These are phyloP conservation scores for Parauchenoglanis ngamensis DNA, from an alignment of 2,797 vertebrate species.

Conservation along the genomic window DNA sequence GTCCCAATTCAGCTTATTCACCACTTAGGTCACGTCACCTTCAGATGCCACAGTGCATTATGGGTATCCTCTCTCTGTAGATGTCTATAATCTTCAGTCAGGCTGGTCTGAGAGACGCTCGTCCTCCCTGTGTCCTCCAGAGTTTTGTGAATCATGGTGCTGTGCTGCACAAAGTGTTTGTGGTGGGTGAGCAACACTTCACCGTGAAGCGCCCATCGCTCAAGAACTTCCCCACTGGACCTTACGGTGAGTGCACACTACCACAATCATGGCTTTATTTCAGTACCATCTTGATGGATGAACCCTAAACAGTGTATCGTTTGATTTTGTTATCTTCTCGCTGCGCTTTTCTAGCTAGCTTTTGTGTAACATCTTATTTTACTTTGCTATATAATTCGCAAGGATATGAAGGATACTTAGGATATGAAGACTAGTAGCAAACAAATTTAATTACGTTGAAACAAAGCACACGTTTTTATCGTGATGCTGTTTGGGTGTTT, in stretches of 20 bases:
- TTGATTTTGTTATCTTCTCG: not conserved
- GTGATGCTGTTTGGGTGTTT: not conserved
- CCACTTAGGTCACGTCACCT: not conserved
- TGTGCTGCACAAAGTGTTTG: constrained; percentile 77
- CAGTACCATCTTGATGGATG: not conserved
- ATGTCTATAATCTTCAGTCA: constrained; percentile 77
- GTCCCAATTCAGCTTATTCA: not conserved
- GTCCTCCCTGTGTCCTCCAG: constrained; percentile 76
- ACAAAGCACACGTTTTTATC: not conserved
- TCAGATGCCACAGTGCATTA: not conserved
- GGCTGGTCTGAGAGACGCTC: constrained; percentile 64
- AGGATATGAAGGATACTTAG: not conserved
- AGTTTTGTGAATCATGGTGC: constrained; percentile 79
- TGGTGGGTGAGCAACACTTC: constrained; percentile 75
- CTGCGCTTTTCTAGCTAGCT: not conserved
- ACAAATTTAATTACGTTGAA: not conserved
- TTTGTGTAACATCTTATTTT: not conserved
- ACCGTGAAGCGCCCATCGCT: constrained; percentile 77
- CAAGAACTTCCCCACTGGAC: constrained; percentile 75
- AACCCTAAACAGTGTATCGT: too few species aligned
- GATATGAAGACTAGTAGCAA: not conserved
- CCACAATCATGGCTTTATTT: not conserved
- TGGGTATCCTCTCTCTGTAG: constrained; percentile 46
- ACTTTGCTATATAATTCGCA: not conserved
- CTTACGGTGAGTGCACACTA: constrained; percentile 68